Conservation (phyloP, 2,888 invertebrate species). For the Scaptomyza tumidula region DNA sequence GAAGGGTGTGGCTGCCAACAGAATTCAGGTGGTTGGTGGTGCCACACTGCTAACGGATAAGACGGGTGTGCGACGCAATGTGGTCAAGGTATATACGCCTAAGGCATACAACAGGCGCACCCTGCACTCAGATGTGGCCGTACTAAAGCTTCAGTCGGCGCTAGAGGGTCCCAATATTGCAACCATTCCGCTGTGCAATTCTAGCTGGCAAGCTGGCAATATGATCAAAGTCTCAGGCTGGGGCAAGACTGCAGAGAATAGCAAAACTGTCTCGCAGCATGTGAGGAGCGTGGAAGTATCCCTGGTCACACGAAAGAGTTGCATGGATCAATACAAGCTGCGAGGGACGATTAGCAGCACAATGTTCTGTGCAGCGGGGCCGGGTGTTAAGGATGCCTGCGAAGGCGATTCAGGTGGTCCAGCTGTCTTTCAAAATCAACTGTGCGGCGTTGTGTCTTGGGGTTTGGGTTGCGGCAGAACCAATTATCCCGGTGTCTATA, state of each 20-base stretch:
- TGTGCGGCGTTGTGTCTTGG: slow-evolving; percentile 89
- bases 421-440: slow-evolving; percentile 67
- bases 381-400: slow-evolving; percentile 78
- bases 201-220: slow-evolving; percentile 55
- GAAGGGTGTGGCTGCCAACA: slow-evolving; percentile 50
- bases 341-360: slow-evolving; percentile 59
- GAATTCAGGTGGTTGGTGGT: slow-evolving; percentile 71
- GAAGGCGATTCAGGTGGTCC: slow-evolving; percentile 84
- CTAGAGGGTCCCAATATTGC: slow-evolving; percentile 68
- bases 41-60: slow-evolving; percentile 63
- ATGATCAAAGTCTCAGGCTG: slow-evolving; percentile 78
- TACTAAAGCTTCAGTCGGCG: slow-evolving; percentile 65
- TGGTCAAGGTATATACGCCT: slow-evolving; percentile 63
- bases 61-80: slow-evolving; percentile 54
- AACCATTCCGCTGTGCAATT: slow-evolving; percentile 71
- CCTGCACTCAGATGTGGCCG: slow-evolving; percentile 76
- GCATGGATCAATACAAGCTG: slow-evolving; percentile 58
- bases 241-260: slow-evolving; percentile 69
- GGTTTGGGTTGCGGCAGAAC: slow-evolving; percentile 84
- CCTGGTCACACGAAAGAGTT: slow-evolving; percentile 60
- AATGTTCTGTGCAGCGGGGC: slow-evolving; percentile 80
- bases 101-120: slow-evolving; percentile 59
- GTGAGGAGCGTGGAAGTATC: slow-evolving; percentile 73
- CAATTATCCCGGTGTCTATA: slow-evolving; percentile 91
- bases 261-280: slow-evolving; percentile 56